Conservation (phyloP, 2,797 vertebrate genomes). For the Amblyopsis hoosieri region DNA sequence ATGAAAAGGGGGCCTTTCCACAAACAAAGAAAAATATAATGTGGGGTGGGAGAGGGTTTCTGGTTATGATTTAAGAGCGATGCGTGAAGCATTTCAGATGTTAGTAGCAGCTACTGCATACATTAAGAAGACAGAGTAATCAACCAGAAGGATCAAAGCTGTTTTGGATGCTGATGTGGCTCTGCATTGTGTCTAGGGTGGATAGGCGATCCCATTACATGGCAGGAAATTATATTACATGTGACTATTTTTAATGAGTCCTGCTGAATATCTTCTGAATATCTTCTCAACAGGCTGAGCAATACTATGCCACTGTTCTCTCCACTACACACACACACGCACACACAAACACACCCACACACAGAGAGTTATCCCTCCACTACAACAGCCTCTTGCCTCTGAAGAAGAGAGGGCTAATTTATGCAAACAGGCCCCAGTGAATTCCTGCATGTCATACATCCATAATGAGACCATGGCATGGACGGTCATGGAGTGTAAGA, state of each 20-base stretch:
- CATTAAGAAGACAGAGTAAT: constrained; percentile 87
- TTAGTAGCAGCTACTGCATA: constrained; percentile 87
- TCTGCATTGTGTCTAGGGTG: constrained; percentile 76
- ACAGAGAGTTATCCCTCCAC: constrained; percentile 22
- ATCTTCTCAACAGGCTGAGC: constrained; percentile 52
- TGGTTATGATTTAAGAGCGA: constrained; percentile 87
- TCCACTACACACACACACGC: neutral
- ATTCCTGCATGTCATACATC: constrained; percentile 77
- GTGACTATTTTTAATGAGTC: constrained; percentile 49
- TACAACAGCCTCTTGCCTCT: constrained; percentile 49
- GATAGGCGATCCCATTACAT: constrained; percentile 81
- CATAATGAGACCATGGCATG: constrained; percentile 61
- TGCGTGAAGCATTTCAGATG: constrained; percentile 85
- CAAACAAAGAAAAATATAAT: no score
- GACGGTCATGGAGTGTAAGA: constrained; percentile 53
- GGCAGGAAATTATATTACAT: constrained; percentile 82
- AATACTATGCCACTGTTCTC: constrained; percentile 32
- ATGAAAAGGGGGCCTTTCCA: no score
- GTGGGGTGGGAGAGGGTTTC: constrained; percentile 53
- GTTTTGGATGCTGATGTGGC: constrained; percentile 82
- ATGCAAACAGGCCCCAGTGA: constrained; percentile 63
- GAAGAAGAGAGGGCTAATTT: constrained; percentile 65
- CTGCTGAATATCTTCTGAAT: constrained; percentile 48
- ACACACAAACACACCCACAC: neutral
- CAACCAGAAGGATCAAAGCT: constrained; percentile 87